Conservation (phyloP, 2,113 vertebrate genomes). For the Apteryx mantelli region DNA sequence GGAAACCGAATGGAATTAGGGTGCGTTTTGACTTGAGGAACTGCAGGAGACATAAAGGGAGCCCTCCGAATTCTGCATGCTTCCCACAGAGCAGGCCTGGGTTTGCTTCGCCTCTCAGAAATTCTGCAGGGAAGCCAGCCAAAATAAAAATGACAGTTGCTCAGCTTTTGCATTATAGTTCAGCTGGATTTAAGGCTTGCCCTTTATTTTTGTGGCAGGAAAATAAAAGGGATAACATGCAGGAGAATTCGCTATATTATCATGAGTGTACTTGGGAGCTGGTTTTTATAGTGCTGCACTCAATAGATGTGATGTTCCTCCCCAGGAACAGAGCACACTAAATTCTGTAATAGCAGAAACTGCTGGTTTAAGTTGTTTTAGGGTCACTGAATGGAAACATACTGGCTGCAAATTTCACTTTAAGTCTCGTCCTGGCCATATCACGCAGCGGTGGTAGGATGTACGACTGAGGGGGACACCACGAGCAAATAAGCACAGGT, state of each 20-base stretch:
- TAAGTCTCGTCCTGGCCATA: background rate
- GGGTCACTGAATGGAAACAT: background rate
- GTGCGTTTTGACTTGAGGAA: background rate
- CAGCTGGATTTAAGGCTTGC: background rate
- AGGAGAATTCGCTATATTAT: background rate
- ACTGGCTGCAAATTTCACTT: background rate
- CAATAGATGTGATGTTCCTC: background rate
- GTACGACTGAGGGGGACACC: background rate
- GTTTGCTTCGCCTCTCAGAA: background rate
- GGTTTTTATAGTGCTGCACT: background rate
- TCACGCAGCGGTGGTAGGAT: background rate
- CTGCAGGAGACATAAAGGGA: background rate
- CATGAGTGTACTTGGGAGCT: background rate
- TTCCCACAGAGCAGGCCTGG: background rate
- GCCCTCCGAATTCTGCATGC: background rate
- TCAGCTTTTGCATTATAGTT: background rate
- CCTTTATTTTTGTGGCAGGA: conserved; percentile 5
- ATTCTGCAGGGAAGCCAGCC: background rate
- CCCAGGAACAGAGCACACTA: background rate
- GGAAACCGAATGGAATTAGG: background rate
- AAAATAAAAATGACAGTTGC: background rate
- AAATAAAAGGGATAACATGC: conserved; percentile 3
- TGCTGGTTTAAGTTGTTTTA: background rate
- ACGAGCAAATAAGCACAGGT: background rate
- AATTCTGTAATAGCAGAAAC: background rate